Conservation (phyloP, 30 jellyfish, hydroid and myxozoan species). For the Turritopsis rubra region DNA sequence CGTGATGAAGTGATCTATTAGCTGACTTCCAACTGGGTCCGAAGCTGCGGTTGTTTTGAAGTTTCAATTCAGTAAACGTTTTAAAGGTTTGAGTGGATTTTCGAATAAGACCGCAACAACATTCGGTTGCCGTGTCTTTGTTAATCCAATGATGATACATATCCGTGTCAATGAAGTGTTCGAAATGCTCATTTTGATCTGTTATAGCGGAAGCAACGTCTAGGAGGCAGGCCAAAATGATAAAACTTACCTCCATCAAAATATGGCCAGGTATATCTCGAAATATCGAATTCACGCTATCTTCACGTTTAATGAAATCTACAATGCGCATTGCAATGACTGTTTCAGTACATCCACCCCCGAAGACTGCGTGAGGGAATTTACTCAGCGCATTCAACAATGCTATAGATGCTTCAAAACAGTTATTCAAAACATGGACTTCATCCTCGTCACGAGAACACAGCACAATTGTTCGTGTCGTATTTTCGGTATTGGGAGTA, state of each 20-base stretch:
- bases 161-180: neutral
- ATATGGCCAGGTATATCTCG: neutral
- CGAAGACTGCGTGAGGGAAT: conserved; percentile 4
- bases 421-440: neutral
- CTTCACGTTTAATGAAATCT: neutral
- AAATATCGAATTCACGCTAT: neutral
- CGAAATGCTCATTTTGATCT: neutral
- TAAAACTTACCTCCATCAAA: neutral
- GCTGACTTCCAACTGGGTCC: neutral
- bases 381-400: neutral
- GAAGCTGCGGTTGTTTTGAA: neutral
- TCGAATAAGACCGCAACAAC: conserved; percentile 12
- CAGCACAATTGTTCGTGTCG: neutral
- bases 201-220: neutral
- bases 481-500: too few relatives aligned
- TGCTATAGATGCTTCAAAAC: neutral
- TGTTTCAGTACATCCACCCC: conserved; percentile 8
- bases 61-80: neutral
- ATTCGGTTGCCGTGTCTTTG: neutral
- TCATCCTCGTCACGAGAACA: neutral
- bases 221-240: neutral
- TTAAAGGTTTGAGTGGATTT: neutral
- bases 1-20: too few relatives aligned
- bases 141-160: conserved; percentile 9
- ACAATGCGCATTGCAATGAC: neutral